Evolutionary conservation across 2,797 vertebrate genomes (phyloP).

Genomic region (Sebastes miniatus): DNA sequence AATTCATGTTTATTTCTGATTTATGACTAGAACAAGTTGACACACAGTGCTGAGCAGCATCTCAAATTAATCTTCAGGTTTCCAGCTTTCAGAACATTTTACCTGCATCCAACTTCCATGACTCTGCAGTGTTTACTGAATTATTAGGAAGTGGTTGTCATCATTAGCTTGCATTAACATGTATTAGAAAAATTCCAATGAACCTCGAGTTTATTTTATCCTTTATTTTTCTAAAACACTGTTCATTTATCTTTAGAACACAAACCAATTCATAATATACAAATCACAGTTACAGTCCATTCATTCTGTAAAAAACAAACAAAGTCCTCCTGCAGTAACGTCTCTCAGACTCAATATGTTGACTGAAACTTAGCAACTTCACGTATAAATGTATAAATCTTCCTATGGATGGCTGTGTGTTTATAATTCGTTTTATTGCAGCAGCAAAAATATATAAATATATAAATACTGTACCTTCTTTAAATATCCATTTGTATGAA

Average conservation of each 20-base stretch:
- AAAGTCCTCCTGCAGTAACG: neutral
- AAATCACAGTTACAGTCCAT: neutral
- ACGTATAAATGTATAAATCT: neutral
- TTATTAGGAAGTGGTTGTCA: no score
- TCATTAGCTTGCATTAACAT: no score
- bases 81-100: no score
- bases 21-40: no score
- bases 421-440: neutral
- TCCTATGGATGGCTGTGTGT: neutral
- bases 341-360: neutral
- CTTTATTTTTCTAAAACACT: conserved; percentile 1
- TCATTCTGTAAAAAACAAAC: conserved; percentile 1
- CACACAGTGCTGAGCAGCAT: no score
- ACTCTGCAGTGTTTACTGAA: no score
- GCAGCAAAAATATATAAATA: neutral
- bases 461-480: neutral
- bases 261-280: neutral
- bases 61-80: no score
- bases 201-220: neutral
- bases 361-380: neutral
- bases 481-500: neutral
- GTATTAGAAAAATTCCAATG: neutral
- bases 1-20: no score
- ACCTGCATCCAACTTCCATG: no score
- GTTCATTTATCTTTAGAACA: neutral